These are phyloP conservation scores for Sepiola atlantica DNA, from an alignment of 2,888 invertebrate species.

Conservation along the genomic window DNA sequence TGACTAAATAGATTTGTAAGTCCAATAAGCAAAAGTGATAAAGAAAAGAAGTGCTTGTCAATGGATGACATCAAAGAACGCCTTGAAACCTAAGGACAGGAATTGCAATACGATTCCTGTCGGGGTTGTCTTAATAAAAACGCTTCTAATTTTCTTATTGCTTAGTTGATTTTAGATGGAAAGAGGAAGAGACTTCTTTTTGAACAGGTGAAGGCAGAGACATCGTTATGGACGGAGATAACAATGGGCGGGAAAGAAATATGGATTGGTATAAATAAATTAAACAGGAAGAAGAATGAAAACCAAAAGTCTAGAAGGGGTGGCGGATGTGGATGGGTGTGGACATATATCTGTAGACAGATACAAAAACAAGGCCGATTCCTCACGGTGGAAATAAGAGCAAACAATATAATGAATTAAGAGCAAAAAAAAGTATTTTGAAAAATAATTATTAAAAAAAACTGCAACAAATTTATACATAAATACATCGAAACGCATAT, in stretches of 20 bases:
- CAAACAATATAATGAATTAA: conserved; percentile 32
- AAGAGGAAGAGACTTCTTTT: not conserved
- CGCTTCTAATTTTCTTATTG: not conserved
- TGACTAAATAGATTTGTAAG: not conserved
- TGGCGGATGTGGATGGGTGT: not conserved
- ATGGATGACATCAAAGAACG: not conserved
- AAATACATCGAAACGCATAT: not conserved
- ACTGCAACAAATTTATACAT: not conserved
- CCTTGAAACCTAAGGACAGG: not conserved
- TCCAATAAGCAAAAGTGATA: not conserved
- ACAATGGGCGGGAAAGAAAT: not conserved
- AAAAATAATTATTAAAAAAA: not conserved
- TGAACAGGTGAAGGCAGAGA: not conserved
- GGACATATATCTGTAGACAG: not conserved
- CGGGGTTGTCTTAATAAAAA: not conserved
- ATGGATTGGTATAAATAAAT: not conserved
- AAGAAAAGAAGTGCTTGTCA: not conserved
- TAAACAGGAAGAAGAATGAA: not conserved
- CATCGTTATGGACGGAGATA: not conserved
- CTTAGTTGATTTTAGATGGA: not conserved
- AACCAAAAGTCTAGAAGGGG: not conserved
- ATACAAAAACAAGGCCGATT: conserved; percentile 9
- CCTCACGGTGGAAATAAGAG: not conserved
- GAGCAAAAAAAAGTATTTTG: not conserved
- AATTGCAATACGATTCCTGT: not conserved